Evolutionary conservation across 2,888 invertebrate genomes (phyloP).

Genomic region (Tetranychus truncatus): DNA sequence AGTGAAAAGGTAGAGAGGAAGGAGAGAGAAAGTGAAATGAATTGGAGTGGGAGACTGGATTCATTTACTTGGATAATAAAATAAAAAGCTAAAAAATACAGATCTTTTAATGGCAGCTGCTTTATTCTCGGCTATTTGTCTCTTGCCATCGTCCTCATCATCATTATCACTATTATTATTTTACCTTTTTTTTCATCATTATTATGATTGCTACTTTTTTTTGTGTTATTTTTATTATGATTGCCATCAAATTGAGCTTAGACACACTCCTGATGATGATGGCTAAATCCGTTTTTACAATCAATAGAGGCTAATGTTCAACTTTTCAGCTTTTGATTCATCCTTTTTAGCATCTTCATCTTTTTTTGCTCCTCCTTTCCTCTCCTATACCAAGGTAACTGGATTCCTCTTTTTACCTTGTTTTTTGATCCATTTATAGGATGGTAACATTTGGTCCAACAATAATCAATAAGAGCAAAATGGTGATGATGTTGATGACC

Average conservation of each 20-base stretch:
- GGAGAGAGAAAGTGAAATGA: not conserved
- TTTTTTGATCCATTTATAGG: not conserved
- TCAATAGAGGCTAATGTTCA: not conserved
- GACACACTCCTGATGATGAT: constrained; percentile 1
- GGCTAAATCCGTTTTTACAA: not conserved
- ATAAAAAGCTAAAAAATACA: not conserved
- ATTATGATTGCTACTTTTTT: not conserved
- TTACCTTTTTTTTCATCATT: not conserved
- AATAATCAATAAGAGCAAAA: not conserved
- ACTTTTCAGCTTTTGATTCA: not conserved
- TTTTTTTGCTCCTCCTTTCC: not conserved
- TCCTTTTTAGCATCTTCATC: not conserved
- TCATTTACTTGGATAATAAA: not conserved
- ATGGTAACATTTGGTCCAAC: not conserved
- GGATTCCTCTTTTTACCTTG: not conserved
- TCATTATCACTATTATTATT: not conserved
- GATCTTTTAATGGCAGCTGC: not conserved
- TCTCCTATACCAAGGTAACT: not conserved
- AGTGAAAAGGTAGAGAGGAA: not conserved
- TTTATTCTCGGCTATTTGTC: not conserved
- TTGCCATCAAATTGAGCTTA: not conserved
- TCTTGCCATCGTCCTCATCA: not conserved
- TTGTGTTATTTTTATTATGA: not conserved
- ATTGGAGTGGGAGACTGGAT: not conserved
- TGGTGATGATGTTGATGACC: not conserved